A percentile compares a stretch with the other conserved stretches of the same genome.
Conservation (phyloP, 2,797 vertebrate species). For the Cossypha heuglini region DNA sequence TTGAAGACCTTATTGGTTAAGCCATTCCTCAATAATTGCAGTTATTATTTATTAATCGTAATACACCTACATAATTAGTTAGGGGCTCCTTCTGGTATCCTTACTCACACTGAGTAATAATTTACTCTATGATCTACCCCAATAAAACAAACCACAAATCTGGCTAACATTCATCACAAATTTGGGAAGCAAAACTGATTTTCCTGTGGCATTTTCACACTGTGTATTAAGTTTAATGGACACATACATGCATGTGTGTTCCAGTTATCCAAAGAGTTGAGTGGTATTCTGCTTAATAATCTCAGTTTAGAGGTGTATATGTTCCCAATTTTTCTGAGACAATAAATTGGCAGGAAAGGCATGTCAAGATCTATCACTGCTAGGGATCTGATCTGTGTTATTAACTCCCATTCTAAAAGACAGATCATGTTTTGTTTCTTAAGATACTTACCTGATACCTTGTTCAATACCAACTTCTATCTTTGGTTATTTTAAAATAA, state of each 20-base stretch:
- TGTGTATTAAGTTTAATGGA: background rate
- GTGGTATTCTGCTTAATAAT: background rate
- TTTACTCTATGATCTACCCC: background rate
- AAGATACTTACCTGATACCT: background rate
- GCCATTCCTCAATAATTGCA: slow-evolving; percentile 21
- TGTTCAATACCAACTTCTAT: background rate
- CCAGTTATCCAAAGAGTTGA: background rate
- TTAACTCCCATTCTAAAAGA: background rate
- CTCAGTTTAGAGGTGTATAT: background rate
- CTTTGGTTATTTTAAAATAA: background rate
- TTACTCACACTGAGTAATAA: background rate
- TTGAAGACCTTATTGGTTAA: slow-evolving; percentile 58
- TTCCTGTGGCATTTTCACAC: background rate
- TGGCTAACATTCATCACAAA: background rate
- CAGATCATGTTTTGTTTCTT: background rate
- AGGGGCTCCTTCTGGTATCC: slow-evolving; percentile 18
- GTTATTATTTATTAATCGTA: slow-evolving; percentile 52
- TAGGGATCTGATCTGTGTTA: background rate
- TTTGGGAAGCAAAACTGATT: background rate
- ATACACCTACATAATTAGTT: slow-evolving; percentile 39
- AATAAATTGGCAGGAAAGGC: background rate
- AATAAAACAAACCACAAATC: background rate
- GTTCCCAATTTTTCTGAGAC: background rate
- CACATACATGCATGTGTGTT: background rate
- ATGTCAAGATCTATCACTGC: background rate